Evolutionary conservation across 2,888 invertebrate genomes (phyloP), one percentile per base, ranked within the genome.

Genomic region (Eupithecia tripunctaria): DNA sequence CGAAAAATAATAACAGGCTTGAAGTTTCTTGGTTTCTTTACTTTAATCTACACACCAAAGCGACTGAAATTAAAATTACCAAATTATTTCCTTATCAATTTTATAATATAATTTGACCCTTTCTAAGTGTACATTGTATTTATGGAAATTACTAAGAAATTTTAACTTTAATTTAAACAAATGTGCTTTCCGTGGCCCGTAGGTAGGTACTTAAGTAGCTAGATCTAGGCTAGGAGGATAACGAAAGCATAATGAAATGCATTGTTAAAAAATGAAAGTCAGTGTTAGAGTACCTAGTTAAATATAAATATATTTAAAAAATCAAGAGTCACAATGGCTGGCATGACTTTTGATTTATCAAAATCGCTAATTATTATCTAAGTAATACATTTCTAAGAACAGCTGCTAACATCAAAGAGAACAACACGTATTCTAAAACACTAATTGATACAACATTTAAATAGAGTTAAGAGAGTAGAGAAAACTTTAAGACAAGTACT

Each of bases 271-370:
- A 89, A 84, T 87, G 71, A 89, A 89, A 91, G 67, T 71, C 80
- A 8, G 72, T 25, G 76, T 21, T 56, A 68, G 67, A 59, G 62
- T 85, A n/a, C n/a, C n/a, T n/a, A 84, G 79, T 84, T 88, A 88
- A 81, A 82, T 92, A 91, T 87, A 92, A 91, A 85, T 94, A 90
- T 93, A 93, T 90, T 94, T 84, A 86, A 89, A 63, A 85, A 81
- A 88, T 93, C 91, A 94, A 87, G 84, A 89, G 92, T 94, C 92
- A 95, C 87, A 89, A 95, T 95, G 95, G 95, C 95, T 95, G 95
- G 77, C 89, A 94, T 94, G 92, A 94, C 94, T 86, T 89, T 86
- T 87, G 92, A 94, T 90, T 80, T 73, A 75, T 77, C 76, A 84
- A 38, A 64, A 88, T 82, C 82, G 79, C 82, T 85, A 41, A 41